phyloP scores from a whole-genome alignment of 2,797 vertebrate species.

The Odontamblyopus lacepedii region DNA sequence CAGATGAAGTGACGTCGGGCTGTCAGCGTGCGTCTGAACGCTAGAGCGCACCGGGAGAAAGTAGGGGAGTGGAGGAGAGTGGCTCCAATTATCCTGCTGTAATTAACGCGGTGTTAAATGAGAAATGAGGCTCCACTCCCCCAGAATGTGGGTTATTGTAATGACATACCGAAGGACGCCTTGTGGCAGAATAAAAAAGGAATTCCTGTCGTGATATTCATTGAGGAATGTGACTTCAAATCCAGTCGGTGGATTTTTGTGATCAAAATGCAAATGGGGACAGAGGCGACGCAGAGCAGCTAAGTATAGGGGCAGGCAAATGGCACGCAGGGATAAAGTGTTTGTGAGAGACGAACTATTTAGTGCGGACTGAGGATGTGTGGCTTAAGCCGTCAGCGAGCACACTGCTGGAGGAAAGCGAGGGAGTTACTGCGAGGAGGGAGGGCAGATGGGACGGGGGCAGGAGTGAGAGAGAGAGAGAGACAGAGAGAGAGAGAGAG shows the following conservation, averaged over 20 bases:
- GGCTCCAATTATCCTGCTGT: conserved; percentile 44
- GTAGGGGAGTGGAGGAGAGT: conserved; percentile 18
- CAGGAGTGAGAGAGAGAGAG: conserved; percentile 24
- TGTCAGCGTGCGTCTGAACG: conserved; percentile 44
- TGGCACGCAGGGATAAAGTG: conserved; percentile 36
- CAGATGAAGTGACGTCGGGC: conserved; percentile 43
- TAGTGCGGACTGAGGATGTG: conserved; percentile 72
- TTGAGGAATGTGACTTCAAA: conserved; percentile 26
- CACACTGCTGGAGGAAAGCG: conserved; percentile 34
- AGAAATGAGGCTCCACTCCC: not conserved
- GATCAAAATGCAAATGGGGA: conserved; percentile 46
- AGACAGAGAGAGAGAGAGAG: conserved; percentile 27
- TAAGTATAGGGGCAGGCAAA: conserved; percentile 6
- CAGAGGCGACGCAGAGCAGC: not conserved
- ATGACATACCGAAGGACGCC: not conserved
- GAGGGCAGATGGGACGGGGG: conserved; percentile 19
- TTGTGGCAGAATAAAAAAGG: not conserved
- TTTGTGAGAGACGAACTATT: conserved; percentile 59
- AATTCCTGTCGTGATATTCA: conserved; percentile 19
- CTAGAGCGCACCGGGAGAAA: conserved; percentile 33
- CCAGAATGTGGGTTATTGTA: not conserved
- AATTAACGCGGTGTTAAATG: conserved; percentile 33
- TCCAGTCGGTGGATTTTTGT: conserved; percentile 28
- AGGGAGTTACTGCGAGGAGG: not conserved
- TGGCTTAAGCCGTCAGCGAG: conserved; percentile 82